These are phyloP conservation scores for Rhodophaea formosa DNA, from an alignment of 2,888 invertebrate species.

Conservation along the genomic window DNA sequence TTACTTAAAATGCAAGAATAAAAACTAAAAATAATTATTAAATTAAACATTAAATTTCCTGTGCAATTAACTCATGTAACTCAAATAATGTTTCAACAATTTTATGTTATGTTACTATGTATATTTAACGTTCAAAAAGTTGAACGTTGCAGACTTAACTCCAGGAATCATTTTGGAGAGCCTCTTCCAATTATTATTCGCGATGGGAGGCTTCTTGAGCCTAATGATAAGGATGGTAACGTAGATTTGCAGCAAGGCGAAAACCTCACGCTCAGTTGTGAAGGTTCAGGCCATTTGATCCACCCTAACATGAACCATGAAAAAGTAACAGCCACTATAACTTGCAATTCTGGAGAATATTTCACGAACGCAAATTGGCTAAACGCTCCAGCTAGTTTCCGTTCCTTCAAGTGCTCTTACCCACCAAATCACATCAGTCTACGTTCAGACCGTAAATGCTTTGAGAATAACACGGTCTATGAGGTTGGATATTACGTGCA, in stretches of 20 bases:
- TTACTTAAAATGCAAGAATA: slow-evolving; percentile 7
- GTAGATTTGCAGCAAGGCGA: slow-evolving; percentile 55
- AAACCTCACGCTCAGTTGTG: slow-evolving; percentile 57
- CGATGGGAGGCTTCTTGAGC: slow-evolving; percentile 56
- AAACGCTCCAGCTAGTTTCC: slow-evolving; percentile 45
- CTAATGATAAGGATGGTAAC: slow-evolving; percentile 54
- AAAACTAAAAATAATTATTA: not conserved
- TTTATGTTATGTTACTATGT: slow-evolving; percentile 54
- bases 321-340: slow-evolving; percentile 45
- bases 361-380: slow-evolving; percentile 64
- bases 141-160: slow-evolving; percentile 52
- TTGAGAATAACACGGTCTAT: slow-evolving; percentile 45
- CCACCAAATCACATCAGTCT: slow-evolving; percentile 52
- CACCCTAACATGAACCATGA: slow-evolving; percentile 47
- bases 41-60: not conserved
- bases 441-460: slow-evolving; percentile 57
- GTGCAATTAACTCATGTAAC: not conserved
- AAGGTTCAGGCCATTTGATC: slow-evolving; percentile 42
- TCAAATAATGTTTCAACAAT: slow-evolving; percentile 45
- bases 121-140: slow-evolving; percentile 47
- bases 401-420: slow-evolving; percentile 45
- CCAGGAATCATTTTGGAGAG: slow-evolving; percentile 55
- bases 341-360: slow-evolving; percentile 51
- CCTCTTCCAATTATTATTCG: slow-evolving; percentile 61
- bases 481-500: slow-evolving; percentile 66